These are phyloP conservation scores for Lycaena phlaeas DNA, from an alignment of 2,888 invertebrate species.

Conservation along the genomic window DNA sequence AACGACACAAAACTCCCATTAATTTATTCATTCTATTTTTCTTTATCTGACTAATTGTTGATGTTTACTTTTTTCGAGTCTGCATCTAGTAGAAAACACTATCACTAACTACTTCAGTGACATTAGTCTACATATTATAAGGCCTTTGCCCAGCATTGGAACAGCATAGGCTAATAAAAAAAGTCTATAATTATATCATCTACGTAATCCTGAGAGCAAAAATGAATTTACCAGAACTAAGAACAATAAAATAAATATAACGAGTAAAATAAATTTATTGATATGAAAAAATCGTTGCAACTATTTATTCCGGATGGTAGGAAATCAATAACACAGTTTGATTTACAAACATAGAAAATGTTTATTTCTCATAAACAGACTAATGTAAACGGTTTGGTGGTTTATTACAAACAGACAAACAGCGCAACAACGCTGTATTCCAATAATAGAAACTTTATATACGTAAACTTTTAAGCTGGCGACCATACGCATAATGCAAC, in stretches of 20 bases:
- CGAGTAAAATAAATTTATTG: background rate
- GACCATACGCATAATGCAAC: background rate
- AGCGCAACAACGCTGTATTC: background rate
- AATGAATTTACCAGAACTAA: too few species aligned
- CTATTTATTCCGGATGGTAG: background rate
- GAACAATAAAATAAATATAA: background rate
- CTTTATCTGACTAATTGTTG: too few species aligned
- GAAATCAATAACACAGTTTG: background rate
- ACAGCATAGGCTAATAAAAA: too few species aligned
- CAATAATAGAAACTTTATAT: constrained; percentile 2
- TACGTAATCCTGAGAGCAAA: too few species aligned
- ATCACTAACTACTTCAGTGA: too few species aligned
- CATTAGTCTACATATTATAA: too few species aligned
- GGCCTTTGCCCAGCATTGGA: too few species aligned
- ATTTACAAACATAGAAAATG: background rate
- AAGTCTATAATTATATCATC: too few species aligned
- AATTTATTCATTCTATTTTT: too few species aligned
- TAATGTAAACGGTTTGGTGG: constrained; percentile 2
- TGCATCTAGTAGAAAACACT: too few species aligned
- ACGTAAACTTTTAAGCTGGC: background rate
- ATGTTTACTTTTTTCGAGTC: too few species aligned
- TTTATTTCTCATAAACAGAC: background rate
- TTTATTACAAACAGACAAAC: background rate
- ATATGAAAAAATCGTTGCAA: background rate
- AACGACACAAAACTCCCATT: too few species aligned